A percentile compares a stretch with the other conserved stretches of the same genome.
Conservation (phyloP, 1,140 invertebrate species). For the fruit fly (Drosophila melanogaster) region Release_6_plus_ISO1_MT NC_004354.4:6994001-6994500, state of each 20-base stretch:
- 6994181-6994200: not conserved
- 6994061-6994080: not conserved
- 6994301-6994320: conserved; percentile 1
- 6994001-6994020: not conserved
- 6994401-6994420: not conserved
- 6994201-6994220: not conserved
- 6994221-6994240: not conserved
- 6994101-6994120: conserved; percentile 3
- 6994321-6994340: not conserved
- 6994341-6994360: conserved; percentile 17
- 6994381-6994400: conserved; percentile 16
- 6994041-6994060: conserved; percentile 6
- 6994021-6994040: not conserved
- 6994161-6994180: no score
- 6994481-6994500: not conserved
- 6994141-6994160: conserved; percentile 3
- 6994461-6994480: not conserved
- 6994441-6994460: not conserved
- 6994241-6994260: not conserved
- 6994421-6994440: not conserved
- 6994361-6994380: not conserved
- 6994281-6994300: conserved; percentile 2
- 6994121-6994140: conserved; percentile 12
- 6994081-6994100: not conserved
- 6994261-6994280: conserved; percentile 13